Percentiles rank a stretch among this genome's conserved stretches.
Conservation (phyloP, 2,888 invertebrate species). For the Phanerotoma sp. region DNA sequence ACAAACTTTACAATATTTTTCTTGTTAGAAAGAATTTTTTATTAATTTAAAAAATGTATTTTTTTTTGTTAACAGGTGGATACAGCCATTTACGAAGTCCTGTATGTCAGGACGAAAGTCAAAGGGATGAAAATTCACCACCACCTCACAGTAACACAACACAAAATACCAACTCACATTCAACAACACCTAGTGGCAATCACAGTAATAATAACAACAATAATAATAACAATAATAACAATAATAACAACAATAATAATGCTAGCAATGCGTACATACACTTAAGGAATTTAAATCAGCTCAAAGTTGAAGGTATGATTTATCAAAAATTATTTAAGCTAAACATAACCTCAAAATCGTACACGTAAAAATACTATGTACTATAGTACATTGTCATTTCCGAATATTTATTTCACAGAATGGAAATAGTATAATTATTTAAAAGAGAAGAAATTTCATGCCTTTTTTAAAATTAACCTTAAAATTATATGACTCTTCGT, state of each 20-base stretch:
- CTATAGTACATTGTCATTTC: too few species aligned
- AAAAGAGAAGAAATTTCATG: too few species aligned
- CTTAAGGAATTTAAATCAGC: slow-evolving; percentile 53
- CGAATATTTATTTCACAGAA: too few species aligned
- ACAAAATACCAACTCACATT: slow-evolving; percentile 52
- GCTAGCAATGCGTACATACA: slow-evolving; percentile 54
- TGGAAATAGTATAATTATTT: too few species aligned
- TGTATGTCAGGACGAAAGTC: slow-evolving; percentile 56
- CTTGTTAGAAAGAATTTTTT: background rate
- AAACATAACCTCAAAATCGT: too few species aligned
- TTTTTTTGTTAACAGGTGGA: slow-evolving; percentile 57
- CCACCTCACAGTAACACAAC: slow-evolving; percentile 51
- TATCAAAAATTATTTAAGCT: too few species aligned
- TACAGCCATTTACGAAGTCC: slow-evolving; percentile 63
- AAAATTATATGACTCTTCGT: too few species aligned
- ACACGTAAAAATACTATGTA: background rate
- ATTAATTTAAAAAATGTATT: slow-evolving; percentile 5
- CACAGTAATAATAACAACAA: slow-evolving; percentile 44
- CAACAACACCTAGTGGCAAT: slow-evolving; percentile 50
- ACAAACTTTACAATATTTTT: too few species aligned
- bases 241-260: slow-evolving; percentile 45
- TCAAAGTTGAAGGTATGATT: slow-evolving; percentile 54
- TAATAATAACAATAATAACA: slow-evolving; percentile 33
- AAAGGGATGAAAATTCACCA: slow-evolving; percentile 56
- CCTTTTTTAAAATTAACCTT: too few species aligned